phyloP scores from a whole-genome alignment of 1,140 invertebrate species.

The Megathymus violae region DNA sequence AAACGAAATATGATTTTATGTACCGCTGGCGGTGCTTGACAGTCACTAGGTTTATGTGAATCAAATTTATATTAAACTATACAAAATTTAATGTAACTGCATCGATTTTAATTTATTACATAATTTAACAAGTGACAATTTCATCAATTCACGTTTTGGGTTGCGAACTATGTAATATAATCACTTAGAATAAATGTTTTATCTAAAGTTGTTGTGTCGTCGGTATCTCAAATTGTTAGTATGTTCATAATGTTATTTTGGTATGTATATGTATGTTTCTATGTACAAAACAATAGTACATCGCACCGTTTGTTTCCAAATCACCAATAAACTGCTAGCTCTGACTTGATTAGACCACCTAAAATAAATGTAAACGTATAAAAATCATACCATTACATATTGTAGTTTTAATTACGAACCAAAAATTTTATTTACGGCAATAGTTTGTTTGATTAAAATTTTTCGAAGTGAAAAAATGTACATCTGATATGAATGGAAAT shows the following conservation, averaged over 20 bases:
- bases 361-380: constrained; percentile 72
- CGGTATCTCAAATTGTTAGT: constrained; percentile 41
- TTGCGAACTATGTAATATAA: constrained; percentile 25
- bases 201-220: constrained; percentile 29
- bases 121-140: constrained; percentile 23
- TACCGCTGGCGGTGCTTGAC: constrained; percentile 67
- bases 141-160: constrained; percentile 10
- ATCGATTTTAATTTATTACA: constrained; percentile 33
- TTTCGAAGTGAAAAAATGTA: too few species aligned
- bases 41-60: constrained; percentile 25
- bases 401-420: constrained; percentile 54
- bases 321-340: constrained; percentile 70
- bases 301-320: constrained; percentile 66
- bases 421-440: too few species aligned
- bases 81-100: constrained; percentile 35
- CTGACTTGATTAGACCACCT: constrained; percentile 66
- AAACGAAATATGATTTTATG: constrained; percentile 13
- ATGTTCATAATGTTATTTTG: constrained; percentile 44
- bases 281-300: constrained; percentile 46
- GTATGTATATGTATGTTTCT: constrained; percentile 52
- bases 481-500: too few species aligned
- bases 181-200: constrained; percentile 19
- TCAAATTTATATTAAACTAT: constrained; percentile 24
- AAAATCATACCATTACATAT: constrained; percentile 53
- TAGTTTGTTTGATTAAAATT: too few species aligned